Conservation (phyloP, 2,888 invertebrate genomes). For the Rosalia funebris region DNA sequence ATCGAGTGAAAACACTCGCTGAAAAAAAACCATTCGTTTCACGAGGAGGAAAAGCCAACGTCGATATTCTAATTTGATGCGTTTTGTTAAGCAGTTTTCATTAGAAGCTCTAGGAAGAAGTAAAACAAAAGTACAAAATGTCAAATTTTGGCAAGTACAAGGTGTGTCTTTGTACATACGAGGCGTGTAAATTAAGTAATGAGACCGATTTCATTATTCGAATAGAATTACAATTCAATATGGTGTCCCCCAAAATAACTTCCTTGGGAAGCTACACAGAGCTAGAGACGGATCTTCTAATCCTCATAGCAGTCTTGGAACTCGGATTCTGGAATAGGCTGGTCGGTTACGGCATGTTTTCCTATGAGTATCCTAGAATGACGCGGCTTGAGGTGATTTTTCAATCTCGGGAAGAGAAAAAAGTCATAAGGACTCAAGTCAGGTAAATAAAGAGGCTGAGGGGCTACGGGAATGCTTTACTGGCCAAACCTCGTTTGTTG, state of each 20-base stretch:
- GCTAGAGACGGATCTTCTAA: neutral
- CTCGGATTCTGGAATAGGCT: neutral
- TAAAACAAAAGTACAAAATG: too few relatives aligned
- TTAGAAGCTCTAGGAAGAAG: too few relatives aligned
- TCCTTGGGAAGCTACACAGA: too few relatives aligned
- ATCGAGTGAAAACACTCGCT: too few relatives aligned
- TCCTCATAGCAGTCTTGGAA: neutral
- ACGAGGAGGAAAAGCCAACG: too few relatives aligned
- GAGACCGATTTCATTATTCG: neutral
- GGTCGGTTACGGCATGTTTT: too few relatives aligned
- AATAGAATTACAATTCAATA: neutral
- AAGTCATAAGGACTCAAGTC: conserved; percentile 4
- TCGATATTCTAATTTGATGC: too few relatives aligned
- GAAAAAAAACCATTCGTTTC: too few relatives aligned
- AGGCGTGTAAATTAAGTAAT: neutral
- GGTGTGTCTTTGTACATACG: too few relatives aligned
- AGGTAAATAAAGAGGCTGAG: neutral
- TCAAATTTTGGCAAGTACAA: too few relatives aligned
- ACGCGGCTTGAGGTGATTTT: neutral
- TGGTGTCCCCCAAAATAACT: neutral
- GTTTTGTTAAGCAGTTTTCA: too few relatives aligned
- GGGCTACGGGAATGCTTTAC: conserved; percentile 4
- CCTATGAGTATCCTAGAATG: neutral
- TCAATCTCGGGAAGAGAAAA: neutral
- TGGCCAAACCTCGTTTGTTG: neutral